Evolutionary conservation across 2,888 invertebrate species (phyloP), one percentile per base, ranked within the genome.

Genomic region (Diarsia dahlii): DNA sequence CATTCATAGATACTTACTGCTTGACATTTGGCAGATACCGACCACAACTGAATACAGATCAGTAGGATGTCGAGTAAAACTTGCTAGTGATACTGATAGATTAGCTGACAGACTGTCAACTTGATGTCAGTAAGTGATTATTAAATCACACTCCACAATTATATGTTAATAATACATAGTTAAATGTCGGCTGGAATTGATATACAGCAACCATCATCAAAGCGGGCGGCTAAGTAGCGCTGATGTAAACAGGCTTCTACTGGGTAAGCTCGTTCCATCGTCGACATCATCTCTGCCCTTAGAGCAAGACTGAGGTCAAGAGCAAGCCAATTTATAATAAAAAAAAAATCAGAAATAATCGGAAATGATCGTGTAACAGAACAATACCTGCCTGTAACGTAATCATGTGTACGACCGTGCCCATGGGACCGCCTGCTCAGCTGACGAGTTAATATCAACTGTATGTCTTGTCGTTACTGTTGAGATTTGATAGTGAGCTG

Each of bases 391-490:
- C 23, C 0, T 15, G 45, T 71, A 15, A 71, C 45, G 48, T 48
- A 18, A 48, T 65, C 9, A 46, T 54, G 71, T 58, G 71, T 58
- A 48, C 23, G 56, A 23, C 46, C 71, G 39, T 45, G 50, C 52
- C 13, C 48, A n/a, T 4, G 39, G 28, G 20, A 52, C n/a, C 12
- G 20, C 18, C 23, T 12, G 67, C 15, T n/a, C 10, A 5, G 2
- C 13, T 8, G 28, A n/a, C 71, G 71, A 71, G 15, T 52, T 23
- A 71, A 71, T 50, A 4, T n/a, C 28, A 56, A 46, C 46, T 34
- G 72, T 46, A 28, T 71, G 71, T 18, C 12, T 4, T 34, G n/a
- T 3, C 6, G 18, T 48, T 34, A 46, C 1, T 28, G 28, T 3
- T 46, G 18, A 23, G 28, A 20, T 73, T 34, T 56, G 34, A 48